Percentiles rank a stretch among this genome's conserved stretches.
phyloP scores from a whole-genome alignment of 2,888 invertebrate genomes.

The Gymnoscelis rufifasciata region DNA sequence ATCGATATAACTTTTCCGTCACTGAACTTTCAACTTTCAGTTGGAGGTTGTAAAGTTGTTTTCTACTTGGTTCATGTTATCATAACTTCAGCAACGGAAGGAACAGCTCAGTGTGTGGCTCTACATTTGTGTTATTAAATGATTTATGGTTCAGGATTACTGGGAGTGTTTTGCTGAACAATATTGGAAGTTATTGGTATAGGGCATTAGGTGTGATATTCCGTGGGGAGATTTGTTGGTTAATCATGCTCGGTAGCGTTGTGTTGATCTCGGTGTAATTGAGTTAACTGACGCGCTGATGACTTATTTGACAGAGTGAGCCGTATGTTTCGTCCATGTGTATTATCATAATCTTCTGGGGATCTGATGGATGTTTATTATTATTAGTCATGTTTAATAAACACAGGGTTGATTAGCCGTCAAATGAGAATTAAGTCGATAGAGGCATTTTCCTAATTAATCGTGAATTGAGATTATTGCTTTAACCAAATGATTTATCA shows the following conservation, averaged over 20 bases:
- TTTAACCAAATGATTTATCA: background rate
- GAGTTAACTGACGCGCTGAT: conserved; percentile 77
- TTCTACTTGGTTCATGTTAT: conserved; percentile 33
- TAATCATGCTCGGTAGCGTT: conserved; percentile 73
- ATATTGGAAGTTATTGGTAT: conserved; percentile 51
- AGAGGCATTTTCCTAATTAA: background rate
- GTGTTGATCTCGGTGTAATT: conserved; percentile 77
- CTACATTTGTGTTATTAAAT: conserved; percentile 78
- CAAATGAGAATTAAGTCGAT: conserved; percentile 8
- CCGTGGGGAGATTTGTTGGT: conserved; percentile 37
- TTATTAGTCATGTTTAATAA: conserved; percentile 34
- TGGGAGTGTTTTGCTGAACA: conserved; percentile 40
- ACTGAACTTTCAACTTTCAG: conserved; percentile 29
- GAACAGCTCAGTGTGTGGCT: conserved; percentile 75
- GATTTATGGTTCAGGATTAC: conserved; percentile 77
- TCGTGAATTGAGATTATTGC: too few relatives aligned
- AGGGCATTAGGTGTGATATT: conserved; percentile 45
- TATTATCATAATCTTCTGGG: conserved; percentile 52
- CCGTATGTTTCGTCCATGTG: conserved; percentile 61
- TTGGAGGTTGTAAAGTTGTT: conserved; percentile 28
- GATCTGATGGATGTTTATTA: conserved; percentile 50
- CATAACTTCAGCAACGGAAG: conserved; percentile 65
- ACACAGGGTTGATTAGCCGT: conserved; percentile 34
- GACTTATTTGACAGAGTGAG: conserved; percentile 76
- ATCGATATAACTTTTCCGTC: conserved; percentile 23